Conservation (phyloP, 2,888 invertebrate species). For the Acutogordius australiensis region DNA sequence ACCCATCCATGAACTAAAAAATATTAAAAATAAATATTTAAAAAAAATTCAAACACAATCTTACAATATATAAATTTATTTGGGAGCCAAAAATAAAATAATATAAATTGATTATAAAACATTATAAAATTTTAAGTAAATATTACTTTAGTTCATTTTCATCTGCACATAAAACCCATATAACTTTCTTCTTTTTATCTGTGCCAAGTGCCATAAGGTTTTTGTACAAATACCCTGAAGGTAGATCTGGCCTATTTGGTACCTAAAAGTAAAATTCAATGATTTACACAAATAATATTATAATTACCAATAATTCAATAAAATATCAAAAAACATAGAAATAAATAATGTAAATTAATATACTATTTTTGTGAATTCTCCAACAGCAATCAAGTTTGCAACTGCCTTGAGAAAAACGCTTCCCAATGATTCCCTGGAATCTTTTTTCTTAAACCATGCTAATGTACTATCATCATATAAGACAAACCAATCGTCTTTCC, state of each 20-base stretch:
- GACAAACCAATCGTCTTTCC: conserved; percentile 56
- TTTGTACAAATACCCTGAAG: conserved; percentile 37
- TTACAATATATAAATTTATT: neutral
- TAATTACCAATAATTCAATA: neutral
- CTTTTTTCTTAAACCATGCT: conserved; percentile 47
- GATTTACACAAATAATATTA: neutral
- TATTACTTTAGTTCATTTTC: conserved; percentile 46
- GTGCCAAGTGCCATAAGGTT: conserved; percentile 48
- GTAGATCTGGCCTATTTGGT: conserved; percentile 36
- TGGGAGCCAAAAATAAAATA: too few relatives aligned
- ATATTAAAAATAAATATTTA: conserved; percentile 13
- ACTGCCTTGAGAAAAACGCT: conserved; percentile 39
- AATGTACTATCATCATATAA: conserved; percentile 54
- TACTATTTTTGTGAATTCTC: conserved; percentile 40
- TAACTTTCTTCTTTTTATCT: conserved; percentile 38
- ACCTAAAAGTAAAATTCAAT: conserved; percentile 26
- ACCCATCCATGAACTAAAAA: conserved; percentile 20
- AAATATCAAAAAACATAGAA: neutral
- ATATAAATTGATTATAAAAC: neutral
- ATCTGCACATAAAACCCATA: conserved; percentile 49
- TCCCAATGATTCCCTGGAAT: conserved; percentile 27
- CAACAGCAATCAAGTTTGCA: conserved; percentile 47
- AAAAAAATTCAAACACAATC: neutral
- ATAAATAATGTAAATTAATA: neutral
- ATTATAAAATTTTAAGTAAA: neutral